Conservation (phyloP, 2,888 invertebrate genomes). For the Euplagia quadripunctaria region DNA sequence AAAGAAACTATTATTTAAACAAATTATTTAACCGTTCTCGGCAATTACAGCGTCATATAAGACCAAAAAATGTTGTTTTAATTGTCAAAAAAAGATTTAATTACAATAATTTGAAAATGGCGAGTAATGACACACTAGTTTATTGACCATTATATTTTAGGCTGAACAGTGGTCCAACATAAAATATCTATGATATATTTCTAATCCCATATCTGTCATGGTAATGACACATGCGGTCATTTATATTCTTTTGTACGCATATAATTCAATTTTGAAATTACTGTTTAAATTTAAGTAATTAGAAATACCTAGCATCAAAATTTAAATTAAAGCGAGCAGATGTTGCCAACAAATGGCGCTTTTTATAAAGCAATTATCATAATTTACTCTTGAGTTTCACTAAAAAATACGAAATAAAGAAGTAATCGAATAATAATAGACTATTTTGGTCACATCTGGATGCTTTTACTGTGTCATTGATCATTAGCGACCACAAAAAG, state of each 20-base stretch:
- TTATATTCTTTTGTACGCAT: too few relatives aligned
- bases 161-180: too few relatives aligned
- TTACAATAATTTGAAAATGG: not conserved
- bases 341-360: not conserved
- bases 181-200: not conserved
- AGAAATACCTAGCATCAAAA: not conserved
- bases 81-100: not conserved
- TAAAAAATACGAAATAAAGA: not conserved
- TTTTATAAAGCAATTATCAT: conserved; percentile 1
- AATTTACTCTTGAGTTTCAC: not conserved
- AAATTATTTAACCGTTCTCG: too few relatives aligned
- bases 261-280: not conserved
- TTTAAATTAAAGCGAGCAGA: not conserved
- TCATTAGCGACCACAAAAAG: conserved; percentile 4
- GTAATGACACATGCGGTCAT: too few relatives aligned
- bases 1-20: too few relatives aligned
- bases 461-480: not conserved
- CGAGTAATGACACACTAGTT: not conserved
- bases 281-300: not conserved
- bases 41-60: too few relatives aligned
- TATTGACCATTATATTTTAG: too few relatives aligned
- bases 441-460: conserved; percentile 1
- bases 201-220: too few relatives aligned
- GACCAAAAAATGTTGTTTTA: too few relatives aligned
- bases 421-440: conserved; percentile 1